Base-by-base conservation (phyloP, 2,888 invertebrate species). In the Galerucella calmariensis region DNA sequence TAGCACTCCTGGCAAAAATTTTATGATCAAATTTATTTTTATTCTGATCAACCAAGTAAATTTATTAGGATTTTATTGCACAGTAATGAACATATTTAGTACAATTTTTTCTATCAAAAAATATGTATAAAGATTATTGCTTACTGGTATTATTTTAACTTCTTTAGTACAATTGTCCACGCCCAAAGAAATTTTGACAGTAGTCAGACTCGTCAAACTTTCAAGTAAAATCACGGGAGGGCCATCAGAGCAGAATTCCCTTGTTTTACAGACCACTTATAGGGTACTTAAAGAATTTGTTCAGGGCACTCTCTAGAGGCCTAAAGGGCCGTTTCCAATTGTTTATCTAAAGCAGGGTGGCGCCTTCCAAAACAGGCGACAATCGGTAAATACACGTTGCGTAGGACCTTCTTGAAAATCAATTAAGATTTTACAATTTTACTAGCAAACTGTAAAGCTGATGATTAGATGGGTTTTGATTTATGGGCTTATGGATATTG, bases 191-290 rank as follows among this genome's bases (percentile, higher is more conserved):
- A 51, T 48, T 48, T 12, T 20, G 51, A 24, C 35, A 27, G 58
- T 67, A 16, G 16, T 35, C 14, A 67, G 44, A 12, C n/a, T 69
- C 74, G 72, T 76, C 77, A 73, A 46, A 20, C 35, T 62, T 24
- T 35, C 9, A 51, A 16, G 11, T 56, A 67, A 56, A 59, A 71
- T 73, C 75, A 68, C 63, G 72, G 74, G 77, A 67, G 75, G 75
- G 67, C 70, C 65, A 51, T 62, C 61, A 61, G 61, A 61, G 46
- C 56, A 61, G 66, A 71, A 67, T 72, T 75, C 68, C 65, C 74
- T 75, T 72, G 76, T 77, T 75, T 76, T 78, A 77, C 75, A 74
- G 71, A 67, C 77, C 75, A 77, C 75, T 77, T 77, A 73, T 71
- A 68, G 46, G 63, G 68, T 75, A 74, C 75, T 77, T 74, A 73